A percentile compares a stretch with the other conserved stretches of the same genome.
Evolutionary conservation across 2,888 invertebrate genomes (phyloP).

Genomic region (Zootermopsis nevadensis): DNA sequence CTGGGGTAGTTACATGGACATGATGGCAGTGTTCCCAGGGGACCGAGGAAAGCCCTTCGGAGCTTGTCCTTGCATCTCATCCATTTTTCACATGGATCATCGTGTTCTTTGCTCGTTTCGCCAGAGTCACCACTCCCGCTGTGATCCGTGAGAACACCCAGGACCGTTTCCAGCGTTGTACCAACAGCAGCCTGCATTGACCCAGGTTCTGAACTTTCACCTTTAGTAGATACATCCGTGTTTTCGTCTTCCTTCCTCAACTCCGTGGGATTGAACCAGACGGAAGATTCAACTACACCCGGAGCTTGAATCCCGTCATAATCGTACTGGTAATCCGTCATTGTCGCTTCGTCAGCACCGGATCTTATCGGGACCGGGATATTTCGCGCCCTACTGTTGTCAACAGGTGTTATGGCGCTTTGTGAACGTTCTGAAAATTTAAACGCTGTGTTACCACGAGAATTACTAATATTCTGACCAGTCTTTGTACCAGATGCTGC

Average conservation of each 20-base stretch:
- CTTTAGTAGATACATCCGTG: neutral
- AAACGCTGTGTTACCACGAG: neutral
- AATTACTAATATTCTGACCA: neutral
- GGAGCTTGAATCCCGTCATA: neutral
- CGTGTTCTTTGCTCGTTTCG: neutral
- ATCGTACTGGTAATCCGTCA: slow-evolving; percentile 8
- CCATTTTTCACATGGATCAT: slow-evolving; percentile 26
- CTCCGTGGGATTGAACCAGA: neutral
- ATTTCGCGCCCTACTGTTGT: no score
- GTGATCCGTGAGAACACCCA: slow-evolving; percentile 3
- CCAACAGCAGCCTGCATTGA: slow-evolving; percentile 7
- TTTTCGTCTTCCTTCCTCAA: neutral
- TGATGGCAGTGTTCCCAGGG: neutral
- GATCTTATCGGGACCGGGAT: neutral
- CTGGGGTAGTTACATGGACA: slow-evolving; percentile 27
- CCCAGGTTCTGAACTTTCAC: neutral
- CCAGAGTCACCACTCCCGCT: no score
- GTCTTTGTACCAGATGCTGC: neutral
- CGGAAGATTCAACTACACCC: neutral
- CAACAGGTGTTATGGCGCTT: neutral
- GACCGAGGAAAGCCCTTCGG: slow-evolving; percentile 18
- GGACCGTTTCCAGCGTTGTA: neutral
- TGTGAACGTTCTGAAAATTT: neutral
- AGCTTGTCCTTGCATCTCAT: slow-evolving; percentile 20
- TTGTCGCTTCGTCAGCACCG: neutral